Evolutionary conservation across 2,888 invertebrate species (phyloP).

Genomic region (Melinopterus prodromus): DNA sequence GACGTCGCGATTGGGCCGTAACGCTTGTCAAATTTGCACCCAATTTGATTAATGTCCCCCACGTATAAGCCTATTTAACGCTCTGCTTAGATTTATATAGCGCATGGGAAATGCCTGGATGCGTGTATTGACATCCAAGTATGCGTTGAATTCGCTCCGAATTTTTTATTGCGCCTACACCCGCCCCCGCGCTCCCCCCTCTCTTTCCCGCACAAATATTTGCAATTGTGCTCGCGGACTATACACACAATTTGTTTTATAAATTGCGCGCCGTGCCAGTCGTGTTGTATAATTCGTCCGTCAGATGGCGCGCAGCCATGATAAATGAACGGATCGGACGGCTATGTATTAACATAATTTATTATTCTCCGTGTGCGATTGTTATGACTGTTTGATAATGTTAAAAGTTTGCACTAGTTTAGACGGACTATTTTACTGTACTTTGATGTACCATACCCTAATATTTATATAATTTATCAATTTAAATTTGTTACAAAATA

Average conservation of each 20-base stretch:
- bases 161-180: neutral
- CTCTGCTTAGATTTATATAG: neutral
- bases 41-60: neutral
- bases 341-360: neutral
- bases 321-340: conserved; percentile 4
- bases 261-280: neutral
- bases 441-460: too few species aligned
- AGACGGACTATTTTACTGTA: too few species aligned
- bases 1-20: conserved; percentile 4
- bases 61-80: neutral
- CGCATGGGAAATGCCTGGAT: neutral
- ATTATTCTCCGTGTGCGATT: neutral
- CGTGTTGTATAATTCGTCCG: neutral
- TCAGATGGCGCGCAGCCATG: neutral
- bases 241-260: neutral
- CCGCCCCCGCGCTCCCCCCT: too few species aligned
- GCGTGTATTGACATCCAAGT: neutral
- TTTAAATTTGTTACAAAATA: too few species aligned
- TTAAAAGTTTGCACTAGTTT: neutral
- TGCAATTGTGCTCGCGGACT: neutral
- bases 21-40: neutral
- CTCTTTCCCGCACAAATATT: neutral
- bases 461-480: too few species aligned
- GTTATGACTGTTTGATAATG: neutral
- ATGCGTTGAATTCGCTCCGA: neutral